Percentiles rank a stretch among this genome's conserved stretches.
phyloP scores from a whole-genome alignment of 2,888 invertebrate species.

The Sipha maydis region DNA sequence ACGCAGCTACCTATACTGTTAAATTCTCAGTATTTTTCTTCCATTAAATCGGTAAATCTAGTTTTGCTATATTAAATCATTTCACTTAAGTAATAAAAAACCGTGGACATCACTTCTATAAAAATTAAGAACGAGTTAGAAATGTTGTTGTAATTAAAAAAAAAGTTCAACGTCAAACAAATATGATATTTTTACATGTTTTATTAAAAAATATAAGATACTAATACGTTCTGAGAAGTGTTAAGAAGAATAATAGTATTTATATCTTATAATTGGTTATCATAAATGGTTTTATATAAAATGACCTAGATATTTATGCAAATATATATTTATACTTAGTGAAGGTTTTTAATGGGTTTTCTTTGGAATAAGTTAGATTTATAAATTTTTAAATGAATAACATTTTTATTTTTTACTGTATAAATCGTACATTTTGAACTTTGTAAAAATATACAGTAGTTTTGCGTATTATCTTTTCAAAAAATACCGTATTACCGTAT shows the following conservation, averaged over 20 bases:
- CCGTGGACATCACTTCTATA: not conserved
- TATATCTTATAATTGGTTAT: not conserved
- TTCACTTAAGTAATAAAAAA: not conserved
- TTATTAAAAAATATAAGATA: not conserved
- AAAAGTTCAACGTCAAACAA: not conserved
- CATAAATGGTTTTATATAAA: too few species aligned
- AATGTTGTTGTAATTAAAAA: not conserved
- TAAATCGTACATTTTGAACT: too few species aligned
- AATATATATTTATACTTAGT: not conserved
- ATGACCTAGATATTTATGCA: not conserved
- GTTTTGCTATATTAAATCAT: not conserved
- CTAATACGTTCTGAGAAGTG: not conserved
- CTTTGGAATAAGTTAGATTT: not conserved
- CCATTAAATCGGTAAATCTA: not conserved
- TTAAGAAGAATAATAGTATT: not conserved
- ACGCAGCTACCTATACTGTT: not conserved
- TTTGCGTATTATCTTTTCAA: too few species aligned
- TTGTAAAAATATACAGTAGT: too few species aligned
- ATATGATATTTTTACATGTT: not conserved
- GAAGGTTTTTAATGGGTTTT: not conserved
- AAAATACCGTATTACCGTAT: too few species aligned
- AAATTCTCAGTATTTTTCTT: not conserved
- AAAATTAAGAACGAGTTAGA: not conserved
- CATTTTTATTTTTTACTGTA: not conserved
- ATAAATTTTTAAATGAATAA: not conserved